A percentile compares a stretch with the other conserved stretches of the same genome.
Evolutionary conservation across 2,888 invertebrate species (phyloP).

Genomic region (Pachymerium ferrugineum): DNA sequence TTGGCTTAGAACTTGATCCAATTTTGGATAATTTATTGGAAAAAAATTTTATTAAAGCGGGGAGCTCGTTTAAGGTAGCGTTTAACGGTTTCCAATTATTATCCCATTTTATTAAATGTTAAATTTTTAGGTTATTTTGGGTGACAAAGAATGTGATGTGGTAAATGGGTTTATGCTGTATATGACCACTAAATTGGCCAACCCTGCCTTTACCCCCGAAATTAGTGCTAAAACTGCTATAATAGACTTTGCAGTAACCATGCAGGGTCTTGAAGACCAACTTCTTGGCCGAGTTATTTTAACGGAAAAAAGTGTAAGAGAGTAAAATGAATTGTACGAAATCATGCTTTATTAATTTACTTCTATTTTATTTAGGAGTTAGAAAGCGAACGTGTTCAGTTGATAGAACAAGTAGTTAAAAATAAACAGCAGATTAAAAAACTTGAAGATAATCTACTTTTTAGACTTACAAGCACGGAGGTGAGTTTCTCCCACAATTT

Average conservation of each 20-base stretch:
- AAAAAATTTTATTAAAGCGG: conserved; percentile 95
- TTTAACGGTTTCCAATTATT: not conserved
- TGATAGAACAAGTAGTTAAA: conserved; percentile 92
- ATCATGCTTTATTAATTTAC: not conserved
- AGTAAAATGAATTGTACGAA: conserved; percentile 34
- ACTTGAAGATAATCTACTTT: conserved; percentile 82
- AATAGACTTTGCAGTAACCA: conserved; percentile 95
- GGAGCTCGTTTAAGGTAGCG: conserved; percentile 77
- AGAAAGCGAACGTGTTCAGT: conserved; percentile 84
- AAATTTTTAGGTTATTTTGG: conserved; percentile 63
- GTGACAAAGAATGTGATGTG: conserved; percentile 95
- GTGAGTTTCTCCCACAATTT: conserved; percentile 41
- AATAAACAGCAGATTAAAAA: conserved; percentile 96
- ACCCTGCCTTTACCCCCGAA: conserved; percentile 95
- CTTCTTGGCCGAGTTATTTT: conserved; percentile 83
- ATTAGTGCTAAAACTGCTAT: conserved; percentile 94
- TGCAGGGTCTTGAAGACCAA: conserved; percentile 93
- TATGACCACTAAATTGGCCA: conserved; percentile 91
- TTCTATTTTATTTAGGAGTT: conserved; percentile 58
- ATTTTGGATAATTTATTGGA: conserved; percentile 94
- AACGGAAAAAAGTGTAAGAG: conserved; percentile 73
- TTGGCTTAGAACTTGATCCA: conserved; percentile 89
- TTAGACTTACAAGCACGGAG: conserved; percentile 84
- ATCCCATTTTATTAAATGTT: conserved; percentile 8
- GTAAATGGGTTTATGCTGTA: conserved; percentile 93